Percentiles rank a stretch among this genome's conserved stretches.
These are phyloP conservation scores for Monochamus alternatus DNA, from an alignment of 2,888 invertebrate genomes.

Conservation along the genomic window DNA sequence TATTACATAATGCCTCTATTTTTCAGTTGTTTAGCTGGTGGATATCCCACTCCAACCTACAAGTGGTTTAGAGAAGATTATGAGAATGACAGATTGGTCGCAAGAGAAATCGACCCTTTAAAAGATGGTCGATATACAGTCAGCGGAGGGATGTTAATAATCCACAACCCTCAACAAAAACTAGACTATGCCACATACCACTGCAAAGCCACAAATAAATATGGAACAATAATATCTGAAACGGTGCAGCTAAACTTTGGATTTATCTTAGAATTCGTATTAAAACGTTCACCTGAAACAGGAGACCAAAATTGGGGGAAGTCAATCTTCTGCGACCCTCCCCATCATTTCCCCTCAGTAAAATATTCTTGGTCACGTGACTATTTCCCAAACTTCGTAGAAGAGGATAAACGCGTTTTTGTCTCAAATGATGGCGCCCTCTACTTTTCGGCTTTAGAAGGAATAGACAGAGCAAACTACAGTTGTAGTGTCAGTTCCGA, in stretches of 20 bases:
- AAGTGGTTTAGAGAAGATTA: slow-evolving; percentile 93
- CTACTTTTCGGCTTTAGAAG: slow-evolving; percentile 94
- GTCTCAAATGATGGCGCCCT: slow-evolving; percentile 95
- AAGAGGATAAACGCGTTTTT: slow-evolving; percentile 93
- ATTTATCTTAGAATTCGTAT: slow-evolving; percentile 90
- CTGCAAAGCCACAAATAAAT: slow-evolving; percentile 92
- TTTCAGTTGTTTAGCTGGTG: slow-evolving; percentile 84
- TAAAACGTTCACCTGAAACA: slow-evolving; percentile 86
- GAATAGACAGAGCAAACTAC: slow-evolving; percentile 91
- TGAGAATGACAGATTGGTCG: slow-evolving; percentile 83
- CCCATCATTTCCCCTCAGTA: slow-evolving; percentile 91
- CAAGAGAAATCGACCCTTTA: slow-evolving; percentile 85
- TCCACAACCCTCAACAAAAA: slow-evolving; percentile 86
- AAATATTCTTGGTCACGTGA: slow-evolving; percentile 94
- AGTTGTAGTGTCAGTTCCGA: slow-evolving; percentile 93
- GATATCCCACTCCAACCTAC: slow-evolving; percentile 92
- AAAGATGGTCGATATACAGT: slow-evolving; percentile 84
- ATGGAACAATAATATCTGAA: slow-evolving; percentile 91
- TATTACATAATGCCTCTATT: neutral
- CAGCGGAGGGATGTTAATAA: slow-evolving; percentile 93
- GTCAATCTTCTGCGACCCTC: slow-evolving; percentile 93
- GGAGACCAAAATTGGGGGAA: slow-evolving; percentile 96
- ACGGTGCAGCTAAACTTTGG: slow-evolving; percentile 92
- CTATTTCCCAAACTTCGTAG: slow-evolving; percentile 92
- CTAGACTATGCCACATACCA: slow-evolving; percentile 91